These are phyloP conservation scores for Trinorchestia longiramus DNA, from an alignment of 1,140 invertebrate species.

Conservation along the genomic window DNA sequence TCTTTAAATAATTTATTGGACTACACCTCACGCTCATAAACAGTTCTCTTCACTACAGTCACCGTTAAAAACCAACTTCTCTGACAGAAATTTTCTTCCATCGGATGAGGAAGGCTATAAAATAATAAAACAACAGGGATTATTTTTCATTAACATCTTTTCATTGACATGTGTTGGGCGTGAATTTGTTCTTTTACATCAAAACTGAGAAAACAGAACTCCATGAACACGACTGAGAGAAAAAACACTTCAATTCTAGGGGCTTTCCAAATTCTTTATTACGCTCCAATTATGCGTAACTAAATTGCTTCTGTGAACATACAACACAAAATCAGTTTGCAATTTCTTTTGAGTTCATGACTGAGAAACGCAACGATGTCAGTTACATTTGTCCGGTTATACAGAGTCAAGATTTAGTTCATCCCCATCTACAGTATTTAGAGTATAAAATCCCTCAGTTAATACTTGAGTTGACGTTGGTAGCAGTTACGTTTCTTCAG, in stretches of 20 bases:
- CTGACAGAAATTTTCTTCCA: background rate
- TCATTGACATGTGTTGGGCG: background rate
- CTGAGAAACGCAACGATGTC: too few relatives aligned
- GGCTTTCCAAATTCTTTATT: background rate
- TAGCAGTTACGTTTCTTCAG: too few relatives aligned
- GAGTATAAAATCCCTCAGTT: too few relatives aligned
- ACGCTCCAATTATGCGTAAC: background rate
- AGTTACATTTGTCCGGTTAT: too few relatives aligned
- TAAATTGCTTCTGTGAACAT: background rate
- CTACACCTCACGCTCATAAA: too few relatives aligned
- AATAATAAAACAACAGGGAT: background rate
- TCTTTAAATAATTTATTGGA: too few relatives aligned
- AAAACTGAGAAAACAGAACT: too few relatives aligned
- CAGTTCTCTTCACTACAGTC: background rate
- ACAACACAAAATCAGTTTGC: too few relatives aligned
- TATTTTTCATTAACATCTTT: background rate
- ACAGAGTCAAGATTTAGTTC: too few relatives aligned
- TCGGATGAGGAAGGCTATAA: background rate
- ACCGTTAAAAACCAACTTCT: background rate
- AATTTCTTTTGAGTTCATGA: too few relatives aligned
- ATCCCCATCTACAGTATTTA: too few relatives aligned
- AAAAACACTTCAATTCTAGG: background rate
- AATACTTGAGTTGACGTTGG: too few relatives aligned
- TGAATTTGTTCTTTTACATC: background rate
- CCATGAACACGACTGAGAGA: background rate